phyloP scores from a whole-genome alignment of 92 coral and sea anemone species.

The Palythoa caribaeorum region DNA sequence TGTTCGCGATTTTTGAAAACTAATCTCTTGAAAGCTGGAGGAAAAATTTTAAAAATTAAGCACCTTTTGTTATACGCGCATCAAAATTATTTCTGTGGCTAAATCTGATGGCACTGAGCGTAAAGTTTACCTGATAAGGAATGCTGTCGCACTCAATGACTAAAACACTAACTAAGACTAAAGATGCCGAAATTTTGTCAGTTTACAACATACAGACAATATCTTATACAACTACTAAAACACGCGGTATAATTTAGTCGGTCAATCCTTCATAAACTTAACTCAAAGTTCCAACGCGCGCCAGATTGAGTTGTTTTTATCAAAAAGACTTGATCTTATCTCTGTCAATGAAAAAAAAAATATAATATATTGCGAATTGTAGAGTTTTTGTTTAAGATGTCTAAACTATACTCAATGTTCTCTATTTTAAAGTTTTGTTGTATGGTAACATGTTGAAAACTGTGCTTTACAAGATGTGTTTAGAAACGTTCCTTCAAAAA shows the following conservation, averaged over 20 bases:
- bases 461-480: not conserved
- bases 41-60: conserved; percentile 44
- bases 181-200: conserved; percentile 20
- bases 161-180: conserved; percentile 38
- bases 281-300: conserved; percentile 15
- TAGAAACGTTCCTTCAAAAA: not conserved
- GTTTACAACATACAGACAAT: not conserved
- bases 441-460: not conserved
- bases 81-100: conserved; percentile 39
- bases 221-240: conserved; percentile 1
- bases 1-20: conserved; percentile 20
- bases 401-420: conserved; percentile 34
- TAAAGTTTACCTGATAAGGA: conserved; percentile 31
- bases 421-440: conserved; percentile 30
- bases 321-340: conserved; percentile 26
- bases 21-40: conserved; percentile 25
- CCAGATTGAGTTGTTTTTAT: conserved; percentile 28
- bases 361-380: conserved; percentile 36
- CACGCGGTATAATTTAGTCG: conserved; percentile 22
- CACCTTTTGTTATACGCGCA: conserved; percentile 24
- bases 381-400: conserved; percentile 42
- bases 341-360: conserved; percentile 29
- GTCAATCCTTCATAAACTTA: not conserved
- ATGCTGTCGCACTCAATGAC: conserved; percentile 34
- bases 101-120: conserved; percentile 8